Base-by-base conservation (phyloP, 2,888 invertebrate genomes). In the Smittia aterrima region DNA sequence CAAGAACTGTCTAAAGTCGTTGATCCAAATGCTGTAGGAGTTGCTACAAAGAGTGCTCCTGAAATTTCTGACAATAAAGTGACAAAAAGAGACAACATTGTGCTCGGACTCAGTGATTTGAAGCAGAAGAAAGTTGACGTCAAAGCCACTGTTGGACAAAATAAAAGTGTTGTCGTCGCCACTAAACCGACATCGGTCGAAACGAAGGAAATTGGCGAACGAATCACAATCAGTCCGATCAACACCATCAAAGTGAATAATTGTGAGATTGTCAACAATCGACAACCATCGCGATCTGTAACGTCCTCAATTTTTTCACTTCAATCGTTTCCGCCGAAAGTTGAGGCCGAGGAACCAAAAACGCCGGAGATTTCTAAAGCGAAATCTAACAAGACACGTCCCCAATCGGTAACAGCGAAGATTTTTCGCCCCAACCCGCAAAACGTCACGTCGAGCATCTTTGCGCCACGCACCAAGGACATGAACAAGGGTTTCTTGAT, bases 401-500 rank as follows among this genome's bases (percentile, higher is more conserved):
- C 47, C 67, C 76, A 47, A 11, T 47, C 75, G 75, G 70, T 74
- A 74, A 75, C 77, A 77, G 13, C 75, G 76, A 64, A 71, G 76
- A 40, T 76, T 76, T 58, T 64, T 53, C 83, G 77, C 22, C 68
- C 68, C n/a, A 81, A 86, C 75, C 90, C 90, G 22, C 88, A 88
- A 81, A 89, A 90, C 74, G 88, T 90, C 77, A 90, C 92, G 76
- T 87, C 88, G 79, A 89, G 88, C 78, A 90, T 92, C 80, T 92
- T 93, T 82, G 90, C 89, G 77, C 92, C 91, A 78, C 87, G 91
- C 83, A 91, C 93, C 78, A 89, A 93, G 87, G 95, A 95, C 84
- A 96, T 96, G 95, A 95, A 92, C 86, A 92, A 92, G 84, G 93
- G 92, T 83, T 96, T 91, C 87, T 88, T 95, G 81, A 91, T 90